A percentile compares a stretch with the other conserved stretches of the same genome.
Evolutionary conservation across 2,888 invertebrate genomes (phyloP).

Genomic region (Kuschelorhynchus macadamiae): DNA sequence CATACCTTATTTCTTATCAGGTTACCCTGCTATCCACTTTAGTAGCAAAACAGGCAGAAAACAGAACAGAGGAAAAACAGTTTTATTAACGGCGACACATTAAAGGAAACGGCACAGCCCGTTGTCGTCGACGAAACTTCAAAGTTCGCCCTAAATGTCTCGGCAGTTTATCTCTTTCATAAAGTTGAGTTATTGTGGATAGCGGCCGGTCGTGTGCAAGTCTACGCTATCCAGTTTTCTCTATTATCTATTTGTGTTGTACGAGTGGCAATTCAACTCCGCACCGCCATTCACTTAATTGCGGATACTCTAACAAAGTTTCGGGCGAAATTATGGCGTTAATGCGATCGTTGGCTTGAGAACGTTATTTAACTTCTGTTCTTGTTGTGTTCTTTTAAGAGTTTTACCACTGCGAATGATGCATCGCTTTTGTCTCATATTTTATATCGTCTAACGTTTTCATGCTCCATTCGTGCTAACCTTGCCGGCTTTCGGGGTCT

Average conservation of each 20-base stretch:
- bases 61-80: neutral
- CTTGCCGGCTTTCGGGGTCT: too few species aligned
- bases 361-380: neutral
- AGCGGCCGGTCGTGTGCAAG: constrained; percentile 41
- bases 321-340: constrained; percentile 16
- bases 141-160: constrained; percentile 40
- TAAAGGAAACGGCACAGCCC: too few species aligned
- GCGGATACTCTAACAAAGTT: constrained; percentile 21
- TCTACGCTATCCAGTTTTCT: constrained; percentile 38
- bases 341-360: constrained; percentile 14
- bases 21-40: too few species aligned
- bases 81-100: neutral
- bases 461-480: too few species aligned
- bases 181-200: constrained; percentile 45
- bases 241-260: constrained; percentile 42
- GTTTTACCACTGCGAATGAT: too few species aligned
- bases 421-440: too few species aligned
- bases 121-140: constrained; percentile 19
- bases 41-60: too few species aligned
- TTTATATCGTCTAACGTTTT: too few species aligned
- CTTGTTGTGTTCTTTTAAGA: too few species aligned
- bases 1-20: too few species aligned
- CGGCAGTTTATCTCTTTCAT: constrained; percentile 45
- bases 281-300: constrained; percentile 31
- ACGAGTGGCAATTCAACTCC: constrained; percentile 32